Percentiles rank a stretch among this genome's conserved stretches.
These are phyloP conservation scores for Cosmorhoe ocellata DNA, from an alignment of 2,888 invertebrate genomes.

Conservation along the genomic window DNA sequence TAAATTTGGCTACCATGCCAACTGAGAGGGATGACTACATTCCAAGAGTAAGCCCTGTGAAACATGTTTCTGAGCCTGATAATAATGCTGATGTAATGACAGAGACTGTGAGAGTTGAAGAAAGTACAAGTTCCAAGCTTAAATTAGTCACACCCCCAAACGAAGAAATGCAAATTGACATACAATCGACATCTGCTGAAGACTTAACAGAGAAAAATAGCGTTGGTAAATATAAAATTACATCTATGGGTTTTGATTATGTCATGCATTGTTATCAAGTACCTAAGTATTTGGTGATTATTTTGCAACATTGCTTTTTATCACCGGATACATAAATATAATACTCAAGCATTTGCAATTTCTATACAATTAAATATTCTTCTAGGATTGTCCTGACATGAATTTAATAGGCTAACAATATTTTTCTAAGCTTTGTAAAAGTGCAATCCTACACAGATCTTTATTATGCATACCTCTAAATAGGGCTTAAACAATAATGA, in stretches of 20 bases:
- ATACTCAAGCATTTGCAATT: not conserved
- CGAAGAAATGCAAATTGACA: slow-evolving; percentile 76
- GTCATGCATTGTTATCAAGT: slow-evolving; percentile 11
- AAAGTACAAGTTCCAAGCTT: slow-evolving; percentile 45
- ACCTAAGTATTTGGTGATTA: slow-evolving; percentile 3
- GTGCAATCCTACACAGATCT: too few species aligned
- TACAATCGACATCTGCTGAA: slow-evolving; percentile 65
- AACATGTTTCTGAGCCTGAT: slow-evolving; percentile 49
- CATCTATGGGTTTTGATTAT: not conserved
- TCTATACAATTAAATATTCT: too few species aligned
- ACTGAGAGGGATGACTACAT: slow-evolving; percentile 63
- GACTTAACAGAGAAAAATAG: slow-evolving; percentile 72
- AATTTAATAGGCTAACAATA: too few species aligned
- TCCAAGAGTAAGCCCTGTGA: slow-evolving; percentile 51
- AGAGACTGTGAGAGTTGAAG: slow-evolving; percentile 49
- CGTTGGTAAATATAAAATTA: slow-evolving; percentile 18
- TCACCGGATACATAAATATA: not conserved
- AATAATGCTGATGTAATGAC: slow-evolving; percentile 49
- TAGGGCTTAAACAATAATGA: too few species aligned
- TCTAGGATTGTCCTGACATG: too few species aligned
- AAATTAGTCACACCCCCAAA: slow-evolving; percentile 41
- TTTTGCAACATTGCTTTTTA: slow-evolving; percentile 5
- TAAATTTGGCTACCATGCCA: slow-evolving; percentile 71
- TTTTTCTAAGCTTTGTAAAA: too few species aligned
- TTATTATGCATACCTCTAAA: too few species aligned